Evolutionary conservation across 2,888 invertebrate species (phyloP).

Genomic region (Cephus nigrinus): DNA sequence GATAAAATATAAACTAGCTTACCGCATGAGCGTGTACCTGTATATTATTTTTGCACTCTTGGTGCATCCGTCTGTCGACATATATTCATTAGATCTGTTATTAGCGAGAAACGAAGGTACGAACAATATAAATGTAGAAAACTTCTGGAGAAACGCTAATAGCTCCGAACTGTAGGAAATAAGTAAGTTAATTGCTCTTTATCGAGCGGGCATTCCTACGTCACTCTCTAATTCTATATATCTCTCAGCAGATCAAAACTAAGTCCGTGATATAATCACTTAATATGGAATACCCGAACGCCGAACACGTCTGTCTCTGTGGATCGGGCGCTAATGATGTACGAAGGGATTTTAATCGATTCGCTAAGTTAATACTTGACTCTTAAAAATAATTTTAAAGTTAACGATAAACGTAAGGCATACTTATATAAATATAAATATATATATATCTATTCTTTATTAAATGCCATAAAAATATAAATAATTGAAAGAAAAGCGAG

Average conservation of each 20-base stretch:
- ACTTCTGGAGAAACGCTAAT: neutral
- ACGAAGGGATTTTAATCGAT: conserved; percentile 29
- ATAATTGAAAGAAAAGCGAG: conserved; percentile 3
- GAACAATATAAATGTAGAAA: neutral
- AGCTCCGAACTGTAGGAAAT: neutral
- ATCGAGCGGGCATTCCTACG: conserved; percentile 33
- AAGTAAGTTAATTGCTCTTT: conserved; percentile 28
- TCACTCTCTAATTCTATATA: conserved; percentile 28
- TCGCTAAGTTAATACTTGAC: conserved; percentile 25
- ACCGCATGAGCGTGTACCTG: neutral
- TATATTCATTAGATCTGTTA: neutral
- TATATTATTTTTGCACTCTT: neutral
- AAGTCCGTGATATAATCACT: conserved; percentile 32
- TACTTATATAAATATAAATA: neutral
- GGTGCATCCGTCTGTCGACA: neutral
- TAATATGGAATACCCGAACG: conserved; percentile 1
- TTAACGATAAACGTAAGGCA: conserved; percentile 23
- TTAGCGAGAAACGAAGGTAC: neutral
- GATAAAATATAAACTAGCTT: neutral
- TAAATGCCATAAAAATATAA: conserved; percentile 25
- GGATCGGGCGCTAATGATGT: conserved; percentile 40
- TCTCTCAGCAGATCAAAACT: conserved; percentile 27
- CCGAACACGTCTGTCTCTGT: conserved; percentile 49
- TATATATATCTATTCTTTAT: conserved; percentile 24
- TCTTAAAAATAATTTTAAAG: conserved; percentile 23